These are phyloP conservation scores for Chymomyza amoena DNA, from an alignment of 2,888 invertebrate genomes.

Conservation along the genomic window DNA sequence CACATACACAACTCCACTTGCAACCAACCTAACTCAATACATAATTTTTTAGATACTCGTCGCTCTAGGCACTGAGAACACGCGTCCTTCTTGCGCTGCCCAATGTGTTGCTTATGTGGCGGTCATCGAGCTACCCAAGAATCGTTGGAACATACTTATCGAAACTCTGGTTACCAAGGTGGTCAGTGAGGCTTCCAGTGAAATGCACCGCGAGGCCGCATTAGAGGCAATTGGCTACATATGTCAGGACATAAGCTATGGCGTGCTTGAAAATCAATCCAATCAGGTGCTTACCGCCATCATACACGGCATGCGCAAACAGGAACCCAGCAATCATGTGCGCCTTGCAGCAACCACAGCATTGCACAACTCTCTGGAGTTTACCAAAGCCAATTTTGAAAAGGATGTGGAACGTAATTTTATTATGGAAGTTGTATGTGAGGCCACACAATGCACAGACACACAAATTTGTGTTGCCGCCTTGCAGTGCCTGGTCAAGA, in stretches of 20 bases:
- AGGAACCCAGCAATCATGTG: conserved; percentile 95
- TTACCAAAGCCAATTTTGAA: conserved; percentile 98
- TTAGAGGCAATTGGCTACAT: conserved; percentile 94
- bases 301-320: conserved; percentile 98
- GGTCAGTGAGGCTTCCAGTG: conserved; percentile 90
- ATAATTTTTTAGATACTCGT: conserved; percentile 85
- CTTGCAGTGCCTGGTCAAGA: conserved; percentile 97
- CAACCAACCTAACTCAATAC: neutral
- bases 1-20: neutral
- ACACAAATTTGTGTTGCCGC: conserved; percentile 97
- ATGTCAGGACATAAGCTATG: conserved; percentile 98
- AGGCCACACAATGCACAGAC: conserved; percentile 96
- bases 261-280: conserved; percentile 93
- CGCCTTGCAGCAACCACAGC: conserved; percentile 98
- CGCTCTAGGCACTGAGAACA: conserved; percentile 97
- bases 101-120: conserved; percentile 99
- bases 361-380: conserved; percentile 97
- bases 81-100: conserved; percentile 97
- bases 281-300: conserved; percentile 99
- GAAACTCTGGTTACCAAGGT: conserved; percentile 93
- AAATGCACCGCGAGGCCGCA: conserved; percentile 97
- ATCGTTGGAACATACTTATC: conserved; percentile 96
- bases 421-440: conserved; percentile 99
- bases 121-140: conserved; percentile 94
- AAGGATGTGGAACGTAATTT: conserved; percentile 98